phyloP scores from a whole-genome alignment of 2,888 invertebrate species.

The Brenthis hecate region DNA sequence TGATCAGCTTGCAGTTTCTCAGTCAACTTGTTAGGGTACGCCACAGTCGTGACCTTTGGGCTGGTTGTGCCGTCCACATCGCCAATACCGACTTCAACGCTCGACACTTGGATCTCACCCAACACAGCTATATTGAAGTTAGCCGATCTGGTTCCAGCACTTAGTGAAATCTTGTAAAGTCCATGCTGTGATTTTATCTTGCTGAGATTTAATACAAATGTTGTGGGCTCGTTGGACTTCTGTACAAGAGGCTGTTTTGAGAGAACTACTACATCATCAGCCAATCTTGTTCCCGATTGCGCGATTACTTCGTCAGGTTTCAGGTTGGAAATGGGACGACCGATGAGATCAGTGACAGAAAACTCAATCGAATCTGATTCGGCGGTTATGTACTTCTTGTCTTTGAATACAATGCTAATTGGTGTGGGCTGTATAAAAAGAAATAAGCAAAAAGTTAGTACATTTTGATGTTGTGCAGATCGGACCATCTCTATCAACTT shows the following conservation, averaged over 20 bases:
- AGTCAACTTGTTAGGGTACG: slow-evolving; percentile 87
- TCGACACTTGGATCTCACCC: slow-evolving; percentile 88
- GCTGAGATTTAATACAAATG: slow-evolving; percentile 89
- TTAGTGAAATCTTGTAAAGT: slow-evolving; percentile 91
- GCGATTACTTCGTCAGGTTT: slow-evolving; percentile 86
- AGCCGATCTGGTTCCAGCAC: slow-evolving; percentile 84
- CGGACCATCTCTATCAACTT: too few species aligned
- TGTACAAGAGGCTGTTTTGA: slow-evolving; percentile 84
- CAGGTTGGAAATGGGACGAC: slow-evolving; percentile 85
- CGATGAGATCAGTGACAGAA: slow-evolving; percentile 88
- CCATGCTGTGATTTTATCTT: slow-evolving; percentile 91
- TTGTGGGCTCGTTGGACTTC: slow-evolving; percentile 82
- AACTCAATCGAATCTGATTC: slow-evolving; percentile 88
- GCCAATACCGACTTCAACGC: slow-evolving; percentile 92
- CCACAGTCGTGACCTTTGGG: slow-evolving; percentile 88
- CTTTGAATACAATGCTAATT: slow-evolving; percentile 90
- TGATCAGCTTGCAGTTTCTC: slow-evolving; percentile 91
- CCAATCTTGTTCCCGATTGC: slow-evolving; percentile 88
- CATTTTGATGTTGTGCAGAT: too few species aligned
- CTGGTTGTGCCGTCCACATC: slow-evolving; percentile 95
- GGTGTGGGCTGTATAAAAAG: slow-evolving; percentile 85
- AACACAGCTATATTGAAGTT: slow-evolving; percentile 86
- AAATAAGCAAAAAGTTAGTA: background rate
- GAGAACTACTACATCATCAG: slow-evolving; percentile 89
- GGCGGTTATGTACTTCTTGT: slow-evolving; percentile 88